These are phyloP conservation scores for Leptothorax acervorum DNA, from an alignment of 2,888 invertebrate species.

Conservation along the genomic window DNA sequence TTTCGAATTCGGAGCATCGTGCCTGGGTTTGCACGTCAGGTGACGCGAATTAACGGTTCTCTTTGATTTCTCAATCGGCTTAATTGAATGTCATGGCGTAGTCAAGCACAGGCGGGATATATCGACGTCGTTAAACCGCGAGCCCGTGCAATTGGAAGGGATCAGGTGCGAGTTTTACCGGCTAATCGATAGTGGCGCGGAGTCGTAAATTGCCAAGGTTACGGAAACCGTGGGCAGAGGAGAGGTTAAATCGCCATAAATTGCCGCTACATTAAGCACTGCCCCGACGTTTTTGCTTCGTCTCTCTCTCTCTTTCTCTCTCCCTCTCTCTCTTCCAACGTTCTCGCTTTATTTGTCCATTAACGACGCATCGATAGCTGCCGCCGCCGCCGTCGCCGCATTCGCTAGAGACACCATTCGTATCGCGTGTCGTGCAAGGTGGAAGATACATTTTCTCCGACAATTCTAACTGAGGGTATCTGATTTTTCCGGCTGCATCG, in stretches of 20 bases:
- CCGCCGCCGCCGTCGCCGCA: neutral
- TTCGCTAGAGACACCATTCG: slow-evolving; percentile 23
- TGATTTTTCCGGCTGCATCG: slow-evolving; percentile 28
- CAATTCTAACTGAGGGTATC: neutral
- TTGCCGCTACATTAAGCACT: slow-evolving; percentile 74
- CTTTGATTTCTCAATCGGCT: slow-evolving; percentile 51
- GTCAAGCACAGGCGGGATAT: slow-evolving; percentile 39
- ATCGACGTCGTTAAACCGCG: slow-evolving; percentile 39
- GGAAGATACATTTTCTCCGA: slow-evolving; percentile 41
- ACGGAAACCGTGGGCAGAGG: slow-evolving; percentile 62
- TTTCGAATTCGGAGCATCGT: neutral
- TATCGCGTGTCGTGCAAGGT: neutral
- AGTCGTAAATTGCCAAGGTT: slow-evolving; percentile 76
- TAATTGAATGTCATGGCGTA: slow-evolving; percentile 39
- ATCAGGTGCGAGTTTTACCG: slow-evolving; percentile 70
- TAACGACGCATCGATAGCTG: slow-evolving; percentile 37
- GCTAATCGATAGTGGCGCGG: slow-evolving; percentile 75
- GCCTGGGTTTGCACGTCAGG: neutral
- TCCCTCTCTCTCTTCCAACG: neutral
- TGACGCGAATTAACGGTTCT: slow-evolving; percentile 27
- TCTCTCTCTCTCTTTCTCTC: neutral
- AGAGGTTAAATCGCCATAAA: slow-evolving; percentile 75
- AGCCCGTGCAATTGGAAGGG: slow-evolving; percentile 55
- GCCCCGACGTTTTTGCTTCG: slow-evolving; percentile 58
- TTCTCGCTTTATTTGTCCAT: slow-evolving; percentile 37